These are phyloP conservation scores for Labeo rohita DNA, from an alignment of 2,113 vertebrate species.

Conservation along the genomic window DNA sequence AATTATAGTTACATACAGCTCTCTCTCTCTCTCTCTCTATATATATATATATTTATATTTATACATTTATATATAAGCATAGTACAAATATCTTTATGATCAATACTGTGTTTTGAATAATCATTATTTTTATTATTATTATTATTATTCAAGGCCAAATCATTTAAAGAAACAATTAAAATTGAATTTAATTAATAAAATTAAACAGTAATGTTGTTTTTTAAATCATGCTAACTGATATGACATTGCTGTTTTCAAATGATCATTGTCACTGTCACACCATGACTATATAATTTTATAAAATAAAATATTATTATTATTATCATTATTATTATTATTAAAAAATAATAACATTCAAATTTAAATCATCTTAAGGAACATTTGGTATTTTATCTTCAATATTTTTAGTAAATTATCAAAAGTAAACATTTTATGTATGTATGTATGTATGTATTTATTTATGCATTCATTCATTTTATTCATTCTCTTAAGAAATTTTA, in stretches of 20 bases:
- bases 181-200: background rate
- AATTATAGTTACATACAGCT: too few relatives aligned
- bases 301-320: background rate
- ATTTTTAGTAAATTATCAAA: too few relatives aligned
- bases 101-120: background rate
- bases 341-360: too few relatives aligned
- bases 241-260: background rate
- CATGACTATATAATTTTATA: background rate
- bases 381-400: too few relatives aligned
- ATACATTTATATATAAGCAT: background rate
- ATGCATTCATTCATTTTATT: too few relatives aligned
- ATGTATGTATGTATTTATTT: too few relatives aligned
- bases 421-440: too few relatives aligned
- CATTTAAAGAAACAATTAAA: background rate
- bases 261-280: background rate
- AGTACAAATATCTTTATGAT: background rate
- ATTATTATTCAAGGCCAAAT: background rate
- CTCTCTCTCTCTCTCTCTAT: too few relatives aligned
- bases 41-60: background rate
- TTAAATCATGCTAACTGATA: background rate
- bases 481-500: too few relatives aligned
- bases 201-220: background rate
- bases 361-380: too few relatives aligned
- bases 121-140: background rate
- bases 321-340: background rate